Percentiles rank a stretch among this genome's conserved stretches.
Conservation (phyloP, 2,888 invertebrate genomes). For the Lottia gigantea region DNA sequence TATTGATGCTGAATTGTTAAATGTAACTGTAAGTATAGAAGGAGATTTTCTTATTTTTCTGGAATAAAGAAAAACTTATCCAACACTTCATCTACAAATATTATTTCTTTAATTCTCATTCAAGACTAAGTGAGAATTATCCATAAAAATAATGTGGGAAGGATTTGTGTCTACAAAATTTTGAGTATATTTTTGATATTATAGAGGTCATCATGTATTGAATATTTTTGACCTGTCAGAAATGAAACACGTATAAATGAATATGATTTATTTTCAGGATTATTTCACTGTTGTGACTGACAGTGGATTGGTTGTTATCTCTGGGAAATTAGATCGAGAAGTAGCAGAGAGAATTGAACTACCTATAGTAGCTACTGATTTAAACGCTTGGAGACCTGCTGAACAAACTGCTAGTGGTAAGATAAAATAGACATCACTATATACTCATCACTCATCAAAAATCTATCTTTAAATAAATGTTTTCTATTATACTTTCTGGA, state of each 20-base stretch:
- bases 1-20: conserved; percentile 36
- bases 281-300: conserved; percentile 75
- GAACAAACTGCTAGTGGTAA: conserved; percentile 39
- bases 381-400: conserved; percentile 46
- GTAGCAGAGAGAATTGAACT: conserved; percentile 54
- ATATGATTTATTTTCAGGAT: conserved; percentile 33
- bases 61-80: no score
- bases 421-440: no score
- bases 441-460: no score
- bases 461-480: no score
- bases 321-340: conserved; percentile 71
- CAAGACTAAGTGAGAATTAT: no score
- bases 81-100: no score
- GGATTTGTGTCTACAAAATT: neutral
- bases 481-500: no score
- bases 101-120: neutral
- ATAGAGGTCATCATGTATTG: neutral
- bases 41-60: neutral
- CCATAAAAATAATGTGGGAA: neutral
- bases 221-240: neutral
- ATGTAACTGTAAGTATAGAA: conserved; percentile 33
- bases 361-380: conserved; percentile 52
- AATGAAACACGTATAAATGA: neutral
- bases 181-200: neutral
- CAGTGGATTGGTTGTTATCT: conserved; percentile 78